Evolutionary conservation across 1,140 invertebrate genomes (phyloP), one percentile per base, ranked within the genome.

Genomic region (Drosophila bocqueti): DNA sequence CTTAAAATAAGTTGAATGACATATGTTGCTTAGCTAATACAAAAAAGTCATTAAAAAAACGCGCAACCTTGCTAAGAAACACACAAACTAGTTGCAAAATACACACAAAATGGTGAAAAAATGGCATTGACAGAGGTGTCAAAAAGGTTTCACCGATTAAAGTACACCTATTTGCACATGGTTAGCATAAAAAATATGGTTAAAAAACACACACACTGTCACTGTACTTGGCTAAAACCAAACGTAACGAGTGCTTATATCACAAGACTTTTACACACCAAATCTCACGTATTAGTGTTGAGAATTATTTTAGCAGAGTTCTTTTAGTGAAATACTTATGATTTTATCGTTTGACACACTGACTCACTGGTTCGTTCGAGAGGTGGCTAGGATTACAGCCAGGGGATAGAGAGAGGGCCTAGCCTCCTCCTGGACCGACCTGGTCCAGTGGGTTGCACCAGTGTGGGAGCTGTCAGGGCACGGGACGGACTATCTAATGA

Each of bases 401-500:
- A 9, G 29, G n/a, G 29, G n/a, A 4, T 3, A 36, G 34, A 11
- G 34, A 36, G 31, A 34, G 16, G n/a, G 40, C n/a, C n/a, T n/a
- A 18, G 42, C 43, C 46, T 16, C 45, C 18, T 46, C 21, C 54
- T 40, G 54, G 54, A 3, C 50, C 50, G 54, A 3, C 50, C 50
- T 52, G 50, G 54, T 57, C 68, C 36, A 50, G 16, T 16, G 52
- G 45, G 18, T 16, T 57, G 8, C 31, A 3, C 13, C 49, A 18
- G n/a, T 36, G 66, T 68, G 66, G 66, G 66, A 67, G 66, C 62
- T 52, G 62, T 54, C 46, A 18, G 46, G 47, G 16, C 15, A 13
- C 21, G 45, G 31, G 31, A 34, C 31, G 31, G 31, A 34, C 31
- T 10, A 85, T 79, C 79, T 65, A 73, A 73, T 87, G 83, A 89